Conservation (phyloP, 2,888 invertebrate genomes). For the Lysandra bellargus region DNA sequence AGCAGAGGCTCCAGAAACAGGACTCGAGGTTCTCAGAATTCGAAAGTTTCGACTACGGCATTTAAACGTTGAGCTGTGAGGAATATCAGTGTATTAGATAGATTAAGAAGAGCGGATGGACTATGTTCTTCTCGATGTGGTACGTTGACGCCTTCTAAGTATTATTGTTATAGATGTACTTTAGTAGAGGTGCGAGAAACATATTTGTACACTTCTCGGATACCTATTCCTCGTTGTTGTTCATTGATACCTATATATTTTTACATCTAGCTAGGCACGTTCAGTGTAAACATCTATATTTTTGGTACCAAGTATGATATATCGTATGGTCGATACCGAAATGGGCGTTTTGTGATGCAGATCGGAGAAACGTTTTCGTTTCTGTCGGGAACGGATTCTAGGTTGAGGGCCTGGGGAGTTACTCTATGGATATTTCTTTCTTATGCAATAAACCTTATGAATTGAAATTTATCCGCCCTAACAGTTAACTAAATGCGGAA, state of each 20-base stretch:
- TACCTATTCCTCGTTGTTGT: constrained; percentile 78
- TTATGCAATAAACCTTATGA: constrained; percentile 40
- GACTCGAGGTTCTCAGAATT: constrained; percentile 92
- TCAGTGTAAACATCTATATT: constrained; percentile 76
- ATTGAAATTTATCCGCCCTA: constrained; percentile 44
- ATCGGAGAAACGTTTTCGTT: constrained; percentile 19
- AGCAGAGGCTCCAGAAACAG: constrained; percentile 92
- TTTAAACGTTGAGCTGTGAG: constrained; percentile 79
- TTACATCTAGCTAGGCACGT: constrained; percentile 78
- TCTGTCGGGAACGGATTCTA: constrained; percentile 13
- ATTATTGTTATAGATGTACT: constrained; percentile 79
- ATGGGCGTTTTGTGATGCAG: constrained; percentile 31
- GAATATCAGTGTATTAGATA: constrained; percentile 78
- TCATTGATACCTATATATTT: constrained; percentile 79
- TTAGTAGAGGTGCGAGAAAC: constrained; percentile 75
- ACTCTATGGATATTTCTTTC: constrained; percentile 35
- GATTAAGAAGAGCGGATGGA: constrained; percentile 66
- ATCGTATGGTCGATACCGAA: constrained; percentile 40
- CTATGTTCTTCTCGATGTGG: constrained; percentile 69
- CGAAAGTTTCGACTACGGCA: constrained; percentile 89
- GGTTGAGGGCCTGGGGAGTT: constrained; percentile 36
- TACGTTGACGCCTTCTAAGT: constrained; percentile 78
- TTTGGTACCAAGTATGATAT: constrained; percentile 69
- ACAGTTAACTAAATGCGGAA: constrained; percentile 45
- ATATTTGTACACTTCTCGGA: constrained; percentile 76